Conservation (phyloP, 2,888 invertebrate genomes). For the Cremastobaeus sp. region DNA sequence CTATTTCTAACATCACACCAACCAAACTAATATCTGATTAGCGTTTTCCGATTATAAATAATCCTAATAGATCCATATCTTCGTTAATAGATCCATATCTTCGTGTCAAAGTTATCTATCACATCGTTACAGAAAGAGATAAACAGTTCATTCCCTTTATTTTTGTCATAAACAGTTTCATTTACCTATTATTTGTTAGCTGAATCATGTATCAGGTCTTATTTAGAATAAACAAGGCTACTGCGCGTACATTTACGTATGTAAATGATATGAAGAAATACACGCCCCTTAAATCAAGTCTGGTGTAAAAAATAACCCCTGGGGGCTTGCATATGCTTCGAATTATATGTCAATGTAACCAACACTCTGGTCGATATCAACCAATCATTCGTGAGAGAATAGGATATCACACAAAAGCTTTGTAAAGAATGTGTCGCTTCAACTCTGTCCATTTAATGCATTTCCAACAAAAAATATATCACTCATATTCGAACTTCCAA, state of each 20-base stretch:
- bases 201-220: no score
- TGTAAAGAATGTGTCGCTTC: conserved; percentile 29
- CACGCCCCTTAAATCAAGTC: conserved; percentile 66
- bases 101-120: no score
- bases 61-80: no score
- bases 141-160: no score
- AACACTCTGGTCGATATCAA: conserved; percentile 30
- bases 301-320: conserved; percentile 62
- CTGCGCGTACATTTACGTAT: conserved; percentile 17
- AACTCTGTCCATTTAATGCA: conserved; percentile 5
- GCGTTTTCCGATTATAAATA: no score
- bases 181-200: no score
- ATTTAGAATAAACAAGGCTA: conserved; percentile 1
- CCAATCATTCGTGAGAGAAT: conserved; percentile 32
- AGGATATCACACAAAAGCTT: conserved; percentile 20
- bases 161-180: no score
- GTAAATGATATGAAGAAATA: conserved; percentile 42
- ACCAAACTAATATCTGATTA: no score
- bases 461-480: conserved; percentile 25
- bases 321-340: conserved; percentile 54
- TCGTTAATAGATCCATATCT: no score
- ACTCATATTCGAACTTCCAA: conserved; percentile 11
- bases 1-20: no score
- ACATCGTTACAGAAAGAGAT: no score
- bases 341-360: conserved; percentile 47